phyloP scores from a whole-genome alignment of 2,888 invertebrate species.

The Watsonalla binaria region DNA sequence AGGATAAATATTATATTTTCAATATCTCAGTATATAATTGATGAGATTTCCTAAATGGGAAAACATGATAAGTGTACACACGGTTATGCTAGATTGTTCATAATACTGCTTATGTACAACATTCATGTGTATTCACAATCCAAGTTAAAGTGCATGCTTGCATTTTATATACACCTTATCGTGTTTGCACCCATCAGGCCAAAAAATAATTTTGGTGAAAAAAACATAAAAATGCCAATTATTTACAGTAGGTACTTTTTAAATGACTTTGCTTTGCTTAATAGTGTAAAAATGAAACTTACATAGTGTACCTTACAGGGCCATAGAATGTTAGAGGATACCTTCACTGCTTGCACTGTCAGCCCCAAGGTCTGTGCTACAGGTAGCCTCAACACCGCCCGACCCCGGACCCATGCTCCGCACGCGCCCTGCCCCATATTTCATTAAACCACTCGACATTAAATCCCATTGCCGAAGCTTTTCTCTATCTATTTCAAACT shows the following conservation, averaged over 20 bases:
- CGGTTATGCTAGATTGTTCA: slow-evolving; percentile 30
- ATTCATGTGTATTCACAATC: slow-evolving; percentile 20
- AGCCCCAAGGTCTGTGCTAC: slow-evolving; percentile 65
- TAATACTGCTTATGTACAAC: slow-evolving; percentile 31
- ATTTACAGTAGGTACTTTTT: slow-evolving; percentile 39
- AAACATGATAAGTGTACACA: slow-evolving; percentile 61
- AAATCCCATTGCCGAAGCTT: slow-evolving; percentile 93
- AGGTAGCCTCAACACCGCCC: slow-evolving; percentile 53
- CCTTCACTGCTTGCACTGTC: slow-evolving; percentile 73
- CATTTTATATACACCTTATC: slow-evolving; percentile 59
- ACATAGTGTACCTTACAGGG: slow-evolving; percentile 69
- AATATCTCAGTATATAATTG: neutral
- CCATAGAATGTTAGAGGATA: slow-evolving; percentile 72
- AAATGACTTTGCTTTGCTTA: slow-evolving; percentile 70
- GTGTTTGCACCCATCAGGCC: slow-evolving; percentile 46
- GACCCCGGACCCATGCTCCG: slow-evolving; percentile 54
- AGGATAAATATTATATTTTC: neutral
- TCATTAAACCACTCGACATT: slow-evolving; percentile 89
- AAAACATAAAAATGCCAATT: slow-evolving; percentile 44
- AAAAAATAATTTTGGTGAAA: slow-evolving; percentile 18
- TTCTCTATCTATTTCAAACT: slow-evolving; percentile 87
- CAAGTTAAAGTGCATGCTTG: slow-evolving; percentile 54
- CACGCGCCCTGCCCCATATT: slow-evolving; percentile 59
- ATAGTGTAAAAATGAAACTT: slow-evolving; percentile 63
- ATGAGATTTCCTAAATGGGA: slow-evolving; percentile 15